Evolutionary conservation across 2,888 invertebrate genomes (phyloP).

Genomic region (Eupithecia inturbata): DNA sequence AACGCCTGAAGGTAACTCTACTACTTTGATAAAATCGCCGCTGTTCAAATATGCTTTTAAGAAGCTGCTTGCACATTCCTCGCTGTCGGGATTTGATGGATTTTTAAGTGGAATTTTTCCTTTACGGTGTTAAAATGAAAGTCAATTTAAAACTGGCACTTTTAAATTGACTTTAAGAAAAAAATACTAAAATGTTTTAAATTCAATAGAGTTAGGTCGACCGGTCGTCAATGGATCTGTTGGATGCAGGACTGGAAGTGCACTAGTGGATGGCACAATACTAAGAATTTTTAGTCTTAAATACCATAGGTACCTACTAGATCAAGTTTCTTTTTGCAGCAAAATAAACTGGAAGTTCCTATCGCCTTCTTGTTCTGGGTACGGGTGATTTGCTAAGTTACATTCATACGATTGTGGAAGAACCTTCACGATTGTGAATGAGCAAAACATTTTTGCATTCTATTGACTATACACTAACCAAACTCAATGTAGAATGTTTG

Average conservation of each 20-base stretch:
- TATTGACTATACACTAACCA: no score
- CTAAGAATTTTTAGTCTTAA: not conserved
- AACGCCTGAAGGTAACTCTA: not conserved
- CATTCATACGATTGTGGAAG: not conserved
- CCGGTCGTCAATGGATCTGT: no score
- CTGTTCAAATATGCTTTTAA: not conserved
- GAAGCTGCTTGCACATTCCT: constrained; percentile 8
- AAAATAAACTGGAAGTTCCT: not conserved
- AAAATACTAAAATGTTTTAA: not conserved
- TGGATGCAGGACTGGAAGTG: not conserved
- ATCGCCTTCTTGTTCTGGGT: not conserved
- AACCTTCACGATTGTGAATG: not conserved
- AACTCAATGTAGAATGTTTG: no score
- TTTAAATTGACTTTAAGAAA: not conserved
- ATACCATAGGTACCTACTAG: no score
- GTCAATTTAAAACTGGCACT: no score
- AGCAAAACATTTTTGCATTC: no score
- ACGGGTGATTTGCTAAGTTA: not conserved
- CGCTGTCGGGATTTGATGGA: not conserved
- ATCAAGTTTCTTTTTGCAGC: not conserved
- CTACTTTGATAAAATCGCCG: not conserved
- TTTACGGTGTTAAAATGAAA: not conserved
- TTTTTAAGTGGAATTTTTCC: constrained; percentile 6
- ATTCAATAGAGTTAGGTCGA: not conserved
- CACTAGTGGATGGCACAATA: no score